Evolutionary conservation across 1,140 invertebrate genomes (phyloP).

Genomic region (Cydia splendana): DNA sequence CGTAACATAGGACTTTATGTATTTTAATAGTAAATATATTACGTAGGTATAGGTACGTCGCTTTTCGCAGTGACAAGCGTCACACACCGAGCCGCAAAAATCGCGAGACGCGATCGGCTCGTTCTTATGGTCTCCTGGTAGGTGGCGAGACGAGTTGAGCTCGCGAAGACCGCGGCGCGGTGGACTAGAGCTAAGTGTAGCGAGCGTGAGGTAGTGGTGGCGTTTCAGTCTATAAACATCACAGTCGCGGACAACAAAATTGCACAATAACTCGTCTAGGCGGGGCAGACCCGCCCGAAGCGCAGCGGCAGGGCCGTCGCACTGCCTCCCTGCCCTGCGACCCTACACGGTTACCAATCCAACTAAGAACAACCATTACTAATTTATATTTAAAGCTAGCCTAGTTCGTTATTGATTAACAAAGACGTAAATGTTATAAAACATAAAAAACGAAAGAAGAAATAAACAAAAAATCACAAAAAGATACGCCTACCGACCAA

Average conservation of each 20-base stretch:
- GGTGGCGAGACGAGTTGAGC: background rate
- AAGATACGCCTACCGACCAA: slow-evolving; percentile 58
- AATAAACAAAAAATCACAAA: slow-evolving; percentile 77
- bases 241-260: slow-evolving; percentile 78
- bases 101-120: slow-evolving; percentile 6
- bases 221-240: slow-evolving; percentile 79
- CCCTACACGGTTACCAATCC: slow-evolving; percentile 61
- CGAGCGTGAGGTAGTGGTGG: slow-evolving; percentile 78
- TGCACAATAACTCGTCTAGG: slow-evolving; percentile 76
- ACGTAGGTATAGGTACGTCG: slow-evolving; percentile 58
- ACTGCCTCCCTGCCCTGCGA: slow-evolving; percentile 53
- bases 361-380: slow-evolving; percentile 49
- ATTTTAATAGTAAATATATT: slow-evolving; percentile 44
- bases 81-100: slow-evolving; percentile 47
- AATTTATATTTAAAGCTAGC: slow-evolving; percentile 73
- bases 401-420: slow-evolving; percentile 71
- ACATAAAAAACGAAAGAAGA: slow-evolving; percentile 70
- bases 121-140: slow-evolving; percentile 9
- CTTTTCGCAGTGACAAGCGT: slow-evolving; percentile 62
- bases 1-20: slow-evolving; percentile 56
- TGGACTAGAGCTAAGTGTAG: slow-evolving; percentile 74
- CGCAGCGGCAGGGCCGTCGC: slow-evolving; percentile 49
- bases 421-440: slow-evolving; percentile 76
- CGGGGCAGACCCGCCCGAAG: slow-evolving; percentile 58
- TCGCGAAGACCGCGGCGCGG: slow-evolving; percentile 55